Evolutionary conservation across 1,140 invertebrate genomes (phyloP), one percentile per base, ranked within the genome.

Genomic region (Diachasmimorpha longicaudata): DNA sequence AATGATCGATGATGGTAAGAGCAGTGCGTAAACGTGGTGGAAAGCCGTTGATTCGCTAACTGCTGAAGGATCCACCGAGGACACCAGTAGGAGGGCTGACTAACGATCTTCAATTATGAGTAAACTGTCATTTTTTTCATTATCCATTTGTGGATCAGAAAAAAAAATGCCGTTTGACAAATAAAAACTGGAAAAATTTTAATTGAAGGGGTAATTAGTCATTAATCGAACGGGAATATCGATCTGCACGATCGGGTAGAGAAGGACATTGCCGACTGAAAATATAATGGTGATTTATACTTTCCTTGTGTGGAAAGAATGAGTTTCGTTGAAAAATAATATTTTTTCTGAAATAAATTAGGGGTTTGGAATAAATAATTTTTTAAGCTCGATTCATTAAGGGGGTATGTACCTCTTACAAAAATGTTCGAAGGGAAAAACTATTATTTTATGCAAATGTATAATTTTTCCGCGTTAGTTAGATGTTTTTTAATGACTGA

Each of bases 21-120:
- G 63, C 46, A 63, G 48, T 46, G 67, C 36, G 52, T 39, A 58
- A 37, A 46, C 25, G 37, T 48, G 25, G 25, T 75, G 23, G 67
- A 42, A 10, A 42, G 71, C 31, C 25, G 48, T 58, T 70, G 68
- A 69, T 70, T 70, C 67, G 67, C 52, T 75, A 36, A 70, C 69
- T 75, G 74, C 39, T 36, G 31, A 55, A 19, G 37, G 25, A 67
- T 48, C 36, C 46, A 21, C 19, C 39, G 68, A 25, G 67, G 68
- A 70, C 67, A 75, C 58, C 74, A 75, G 74, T 75, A 52, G 74
- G 74, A 70, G 74, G 74, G 36, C 74, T 75, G 67, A 75, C 74
- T 75, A 75, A 75, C 68, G 74, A 75, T 63, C 25, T 36, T 19
- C 68, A 69, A 75, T 75, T 75, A 63, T 63, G 6, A 75, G 70